Evolutionary conservation across 2,797 vertebrate genomes (phyloP).

Genomic region (Falco novaeseelandiae): DNA sequence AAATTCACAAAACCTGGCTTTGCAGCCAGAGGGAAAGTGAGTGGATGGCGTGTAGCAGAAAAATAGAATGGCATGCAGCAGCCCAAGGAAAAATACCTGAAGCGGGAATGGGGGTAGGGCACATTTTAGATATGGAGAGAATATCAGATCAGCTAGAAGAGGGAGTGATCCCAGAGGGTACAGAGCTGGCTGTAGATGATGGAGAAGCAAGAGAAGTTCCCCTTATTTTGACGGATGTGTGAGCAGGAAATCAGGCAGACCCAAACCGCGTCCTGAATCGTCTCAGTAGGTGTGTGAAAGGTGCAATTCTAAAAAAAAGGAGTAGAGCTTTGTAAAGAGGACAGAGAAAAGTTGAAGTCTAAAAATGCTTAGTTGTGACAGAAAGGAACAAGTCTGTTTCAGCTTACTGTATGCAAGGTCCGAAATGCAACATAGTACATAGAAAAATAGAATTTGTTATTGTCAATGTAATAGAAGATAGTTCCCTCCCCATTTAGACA

Average conservation of each 20-base stretch:
- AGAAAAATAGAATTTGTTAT: neutral
- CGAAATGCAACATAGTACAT: neutral
- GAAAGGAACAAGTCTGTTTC: neutral
- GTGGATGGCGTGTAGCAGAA: conserved; percentile 29
- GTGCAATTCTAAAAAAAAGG: neutral
- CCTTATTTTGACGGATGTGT: neutral
- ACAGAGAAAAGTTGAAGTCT: neutral
- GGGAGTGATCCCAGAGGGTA: neutral
- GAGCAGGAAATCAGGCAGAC: neutral
- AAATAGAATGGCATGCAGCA: conserved; percentile 15
- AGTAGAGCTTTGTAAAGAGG: neutral
- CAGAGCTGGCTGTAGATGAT: neutral
- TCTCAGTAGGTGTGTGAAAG: neutral
- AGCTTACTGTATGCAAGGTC: neutral
- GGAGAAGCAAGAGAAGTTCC: neutral
- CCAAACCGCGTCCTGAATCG: neutral
- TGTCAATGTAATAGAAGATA: neutral
- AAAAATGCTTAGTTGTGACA: neutral
- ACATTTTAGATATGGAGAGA: neutral
- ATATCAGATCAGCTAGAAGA: conserved; percentile 18
- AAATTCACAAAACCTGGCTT: conserved; percentile 23
- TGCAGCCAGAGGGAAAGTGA: conserved; percentile 2
- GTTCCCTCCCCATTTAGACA: neutral
- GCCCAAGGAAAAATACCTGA: neutral
- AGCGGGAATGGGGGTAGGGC: neutral